Evolutionary conservation across 92 coral and sea anemone species (phyloP).

Genomic region (Zoanthus gigantus): DNA sequence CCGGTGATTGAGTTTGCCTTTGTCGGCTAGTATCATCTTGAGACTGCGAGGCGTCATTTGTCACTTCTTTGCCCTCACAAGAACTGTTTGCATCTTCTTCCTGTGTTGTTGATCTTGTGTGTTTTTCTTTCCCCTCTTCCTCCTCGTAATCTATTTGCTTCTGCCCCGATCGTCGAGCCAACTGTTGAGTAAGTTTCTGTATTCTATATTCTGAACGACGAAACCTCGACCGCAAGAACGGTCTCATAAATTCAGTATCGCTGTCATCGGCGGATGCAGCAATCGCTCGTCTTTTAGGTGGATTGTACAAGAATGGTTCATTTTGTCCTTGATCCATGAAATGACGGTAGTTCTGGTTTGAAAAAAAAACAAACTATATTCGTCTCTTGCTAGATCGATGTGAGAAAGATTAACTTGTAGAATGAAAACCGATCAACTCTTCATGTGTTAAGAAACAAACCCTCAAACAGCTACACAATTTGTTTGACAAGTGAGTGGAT

Average conservation of each 20-base stretch:
- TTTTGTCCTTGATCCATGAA: conserved; percentile 7
- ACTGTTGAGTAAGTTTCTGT: conserved; percentile 26
- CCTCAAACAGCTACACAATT: too few relatives aligned
- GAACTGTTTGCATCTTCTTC: background rate
- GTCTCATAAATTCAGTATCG: conserved; percentile 7
- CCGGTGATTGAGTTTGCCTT: conserved; percentile 6
- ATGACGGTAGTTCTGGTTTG: background rate
- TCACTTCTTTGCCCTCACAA: background rate
- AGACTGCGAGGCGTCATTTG: background rate
- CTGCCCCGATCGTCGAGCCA: background rate
- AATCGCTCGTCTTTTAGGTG: conserved; percentile 26
- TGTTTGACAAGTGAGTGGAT: too few relatives aligned
- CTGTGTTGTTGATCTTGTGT: background rate
- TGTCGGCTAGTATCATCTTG: background rate
- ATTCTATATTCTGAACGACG: conserved; percentile 47
- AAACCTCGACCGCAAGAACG: conserved; percentile 10
- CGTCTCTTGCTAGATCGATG: too few relatives aligned
- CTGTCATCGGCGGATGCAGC: background rate
- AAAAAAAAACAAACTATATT: background rate
- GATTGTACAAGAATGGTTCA: background rate
- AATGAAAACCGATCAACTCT: too few relatives aligned
- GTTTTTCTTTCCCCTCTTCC: conserved; percentile 16
- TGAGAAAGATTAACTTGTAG: too few relatives aligned
- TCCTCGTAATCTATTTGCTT: background rate
- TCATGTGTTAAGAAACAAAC: too few relatives aligned